Evolutionary conservation across 2,113 vertebrate species (phyloP).

Genomic region (Cairina moschata): DNA sequence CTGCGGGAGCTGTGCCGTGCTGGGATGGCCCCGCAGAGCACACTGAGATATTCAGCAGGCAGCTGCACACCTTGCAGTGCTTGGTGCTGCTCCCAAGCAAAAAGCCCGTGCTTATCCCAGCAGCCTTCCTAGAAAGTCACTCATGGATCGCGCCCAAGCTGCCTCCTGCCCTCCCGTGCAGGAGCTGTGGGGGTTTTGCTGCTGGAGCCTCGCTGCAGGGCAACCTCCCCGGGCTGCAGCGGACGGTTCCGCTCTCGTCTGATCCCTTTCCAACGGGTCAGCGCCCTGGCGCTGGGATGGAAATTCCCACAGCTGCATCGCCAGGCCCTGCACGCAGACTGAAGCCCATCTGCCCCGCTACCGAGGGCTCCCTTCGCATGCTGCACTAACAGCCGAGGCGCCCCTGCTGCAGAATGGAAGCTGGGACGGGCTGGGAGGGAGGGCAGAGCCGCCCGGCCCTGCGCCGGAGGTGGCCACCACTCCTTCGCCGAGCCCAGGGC

Average conservation of each 20-base stretch:
- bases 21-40: background rate
- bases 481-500: accelerated
- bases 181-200: background rate
- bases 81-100: background rate
- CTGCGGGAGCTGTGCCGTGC: background rate
- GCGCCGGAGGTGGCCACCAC: background rate
- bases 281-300: accelerated
- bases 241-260: accelerated
- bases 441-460: background rate
- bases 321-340: accelerated
- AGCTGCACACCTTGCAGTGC: background rate
- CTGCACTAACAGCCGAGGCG: accelerated
- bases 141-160: background rate
- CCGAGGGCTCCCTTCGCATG: background rate
- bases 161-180: conserved; percentile 4
- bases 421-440: background rate
- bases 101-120: background rate
- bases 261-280: background rate
- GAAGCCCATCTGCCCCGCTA: background rate
- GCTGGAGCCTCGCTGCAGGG: background rate
- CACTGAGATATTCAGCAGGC: accelerated
- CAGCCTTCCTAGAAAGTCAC: conserved; percentile 9
- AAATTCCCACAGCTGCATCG: background rate
- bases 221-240: background rate
- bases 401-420: accelerated